Percentiles rank a stretch among this genome's conserved stretches.
These are phyloP conservation scores for Rhamnusium bicolor DNA, from an alignment of 2,888 invertebrate species.

Conservation along the genomic window DNA sequence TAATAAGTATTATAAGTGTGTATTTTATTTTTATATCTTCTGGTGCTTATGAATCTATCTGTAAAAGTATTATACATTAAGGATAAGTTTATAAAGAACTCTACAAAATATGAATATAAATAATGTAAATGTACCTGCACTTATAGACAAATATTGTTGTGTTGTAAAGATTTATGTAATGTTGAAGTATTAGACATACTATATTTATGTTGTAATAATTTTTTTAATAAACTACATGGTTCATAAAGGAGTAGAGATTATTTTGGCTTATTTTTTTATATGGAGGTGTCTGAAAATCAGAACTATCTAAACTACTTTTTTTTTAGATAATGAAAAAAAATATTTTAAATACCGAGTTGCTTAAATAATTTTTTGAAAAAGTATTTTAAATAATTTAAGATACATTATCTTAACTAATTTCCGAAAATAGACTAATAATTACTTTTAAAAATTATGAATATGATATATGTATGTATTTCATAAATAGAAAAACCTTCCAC, in stretches of 20 bases:
- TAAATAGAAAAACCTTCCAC: too few species aligned
- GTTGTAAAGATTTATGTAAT: constrained; percentile 25
- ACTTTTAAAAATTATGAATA: too few species aligned
- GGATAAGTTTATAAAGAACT: neutral
- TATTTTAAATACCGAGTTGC: too few species aligned
- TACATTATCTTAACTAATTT: too few species aligned
- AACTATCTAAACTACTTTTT: too few species aligned
- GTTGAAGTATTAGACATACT: constrained; percentile 8
- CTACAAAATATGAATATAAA: constrained; percentile 9
- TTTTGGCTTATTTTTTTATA: neutral
- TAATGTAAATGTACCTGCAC: constrained; percentile 39
- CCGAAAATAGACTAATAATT: too few species aligned
- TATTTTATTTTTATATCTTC: neutral
- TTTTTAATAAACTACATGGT: constrained; percentile 5
- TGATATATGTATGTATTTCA: too few species aligned
- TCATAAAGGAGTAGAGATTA: neutral
- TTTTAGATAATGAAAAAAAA: too few species aligned
- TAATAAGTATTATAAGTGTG: neutral
- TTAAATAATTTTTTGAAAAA: too few species aligned
- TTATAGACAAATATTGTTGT: constrained; percentile 30
- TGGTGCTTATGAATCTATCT: neutral
- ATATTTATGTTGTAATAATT: neutral
- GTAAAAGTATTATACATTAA: neutral
- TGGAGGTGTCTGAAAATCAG: neutral
- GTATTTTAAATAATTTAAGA: too few species aligned